Base-by-base conservation (phyloP, 1,140 invertebrate genomes). In the Olivierus martensii region DNA sequence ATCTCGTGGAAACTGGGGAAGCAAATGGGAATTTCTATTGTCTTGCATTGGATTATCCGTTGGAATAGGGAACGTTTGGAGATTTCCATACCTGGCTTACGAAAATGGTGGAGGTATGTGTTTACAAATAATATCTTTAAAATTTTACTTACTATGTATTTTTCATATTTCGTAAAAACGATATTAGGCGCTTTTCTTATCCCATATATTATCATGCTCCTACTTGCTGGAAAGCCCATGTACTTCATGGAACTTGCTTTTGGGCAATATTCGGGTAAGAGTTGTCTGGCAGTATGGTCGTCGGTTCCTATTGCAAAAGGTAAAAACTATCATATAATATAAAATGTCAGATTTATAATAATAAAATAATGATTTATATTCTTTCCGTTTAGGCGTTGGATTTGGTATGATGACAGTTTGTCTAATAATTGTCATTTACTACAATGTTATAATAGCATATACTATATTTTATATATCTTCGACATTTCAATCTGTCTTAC, bases 151-250 rank as follows among this genome's bases (percentile, higher is more conserved):
- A 44, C 18, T 19, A 2, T n/a, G n/a, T n/a, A 12, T 41, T 49
- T 37, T 49, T 41, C 14, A 12, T 50, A 11, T 42, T 3, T 48
- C 48, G 37, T 19, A 17, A n/a, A n/a, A n/a, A n/a, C 45, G 9
- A 58, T 54, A 75, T 47, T 71, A 84, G 83, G 83, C 64, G 83
- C 79, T 0, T 84, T 84, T 70, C 70, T 90, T 1, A 75, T 90
- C 36, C 82, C 84, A 0, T 90, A 87, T 66, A 67, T 85, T 17
- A 62, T 87, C 34, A 84, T 87, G 72, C 67, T 87, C 52, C 59
- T 84, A 7, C 68, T 84, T 12, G 83, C 84, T 58, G 87, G 86
- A 3, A 75, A 86, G 41, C 85, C 87, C 10, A 80, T 89, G 68
- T 89, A 77, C 59, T 75, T 75, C 65, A 70, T 69, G 71, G 76